Evolutionary conservation across 1,140 invertebrate genomes (phyloP), one percentile per base, ranked within the genome.

Genomic region (Mesaphorura yosii): DNA sequence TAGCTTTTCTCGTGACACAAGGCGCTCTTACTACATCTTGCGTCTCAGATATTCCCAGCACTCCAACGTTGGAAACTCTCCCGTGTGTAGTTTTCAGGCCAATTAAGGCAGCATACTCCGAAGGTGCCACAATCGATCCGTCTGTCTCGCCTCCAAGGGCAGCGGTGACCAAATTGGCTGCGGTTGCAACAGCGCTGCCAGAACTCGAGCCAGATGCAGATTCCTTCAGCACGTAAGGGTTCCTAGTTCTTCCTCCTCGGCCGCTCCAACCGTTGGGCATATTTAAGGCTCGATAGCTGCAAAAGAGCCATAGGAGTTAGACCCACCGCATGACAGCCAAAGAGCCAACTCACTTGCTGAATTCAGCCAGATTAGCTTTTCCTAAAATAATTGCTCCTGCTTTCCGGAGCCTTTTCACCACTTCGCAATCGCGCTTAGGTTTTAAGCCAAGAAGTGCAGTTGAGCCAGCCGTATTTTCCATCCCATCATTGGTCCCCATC

Each of bases 61-160:
- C 52, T 10, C 51, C 57, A n/a, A 47, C 42, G 15, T 1, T 27
- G 5, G 51, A 28, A 14, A 47, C 17, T 14, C 17, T 5, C 1
- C 25, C 39, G 7, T 41, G 19, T 0, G 52, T 48, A 2, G 57
- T 48, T 39, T 59, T 59, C 12, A 59, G 19, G 1, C 47, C 49
- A 34, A 48, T 31, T 37, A 51, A 2, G n/a, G 28, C 31, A 5
- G 10, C 44, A 17, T n/a, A 19, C 19, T 22, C 15, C 3, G 34
- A 2, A 14, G 57, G 57, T 2, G 29, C 25, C 0, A 59, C n/a
- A 1, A 59, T 40, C 14, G 48, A 51, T 25, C 53, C 57, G 20
- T 59, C 53, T 6, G 57, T 59, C 40, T 59, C 57, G 1, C 42
- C 52, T 19, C 57, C 57, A 28, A 59, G 17, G 1, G 53, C 2